A percentile compares a stretch with the other conserved stretches of the same genome.
Evolutionary conservation across 2,888 invertebrate species (phyloP).

Genomic region (Lasius fuliginosus): DNA sequence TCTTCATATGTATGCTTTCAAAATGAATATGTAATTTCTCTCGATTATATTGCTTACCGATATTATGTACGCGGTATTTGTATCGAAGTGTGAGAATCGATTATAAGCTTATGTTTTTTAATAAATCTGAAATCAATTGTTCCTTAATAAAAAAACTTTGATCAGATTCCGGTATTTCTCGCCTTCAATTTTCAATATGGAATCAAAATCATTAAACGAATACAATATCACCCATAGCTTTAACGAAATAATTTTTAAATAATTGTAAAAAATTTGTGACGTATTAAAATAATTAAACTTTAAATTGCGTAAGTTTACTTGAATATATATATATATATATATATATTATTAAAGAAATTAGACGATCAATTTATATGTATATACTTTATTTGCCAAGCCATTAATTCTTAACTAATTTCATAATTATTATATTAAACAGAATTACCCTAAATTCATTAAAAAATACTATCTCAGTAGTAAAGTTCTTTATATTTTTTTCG

Average conservation of each 20-base stretch:
- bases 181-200: neutral
- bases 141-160: slow-evolving; percentile 7
- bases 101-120: neutral
- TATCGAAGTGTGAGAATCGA: neutral
- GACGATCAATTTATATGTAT: neutral
- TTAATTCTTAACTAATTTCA: neutral
- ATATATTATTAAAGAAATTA: neutral
- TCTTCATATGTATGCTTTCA: neutral
- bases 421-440: slow-evolving; percentile 6
- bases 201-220: neutral
- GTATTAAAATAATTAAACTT: neutral
- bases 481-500: slow-evolving; percentile 18
- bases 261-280: neutral
- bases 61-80: neutral
- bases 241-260: neutral
- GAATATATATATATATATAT: too few relatives aligned
- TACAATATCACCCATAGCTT: neutral
- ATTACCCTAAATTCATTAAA: neutral
- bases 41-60: neutral
- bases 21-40: neutral
- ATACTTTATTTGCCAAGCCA: neutral
- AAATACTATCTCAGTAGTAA: neutral
- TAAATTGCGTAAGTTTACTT: neutral
- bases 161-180: neutral
- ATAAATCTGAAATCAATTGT: neutral